A percentile compares a stretch with the other conserved stretches of the same genome.
Conservation (phyloP, 2,113 vertebrate species). For the Ictidomys tridecemlineatus region DNA sequence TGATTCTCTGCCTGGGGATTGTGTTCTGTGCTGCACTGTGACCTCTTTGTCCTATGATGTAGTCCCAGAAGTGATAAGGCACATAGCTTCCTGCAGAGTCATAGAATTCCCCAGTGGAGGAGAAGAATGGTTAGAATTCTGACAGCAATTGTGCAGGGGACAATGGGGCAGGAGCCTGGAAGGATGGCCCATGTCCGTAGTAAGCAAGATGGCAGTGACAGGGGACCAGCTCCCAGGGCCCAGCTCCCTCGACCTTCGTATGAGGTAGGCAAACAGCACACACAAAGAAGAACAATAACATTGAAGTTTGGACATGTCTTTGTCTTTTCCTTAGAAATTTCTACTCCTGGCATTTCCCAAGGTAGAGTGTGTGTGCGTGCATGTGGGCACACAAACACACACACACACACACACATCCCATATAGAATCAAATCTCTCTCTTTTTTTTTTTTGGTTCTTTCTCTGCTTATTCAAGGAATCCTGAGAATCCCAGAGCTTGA, state of each 20-base stretch:
- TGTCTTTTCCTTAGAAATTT: neutral
- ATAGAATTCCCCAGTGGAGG: conserved; percentile 84
- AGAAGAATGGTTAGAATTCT: conserved; percentile 83
- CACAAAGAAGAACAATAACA: neutral
- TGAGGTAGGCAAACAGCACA: neutral
- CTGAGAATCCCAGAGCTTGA: neutral
- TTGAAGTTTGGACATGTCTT: neutral
- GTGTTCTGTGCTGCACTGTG: conserved; percentile 81
- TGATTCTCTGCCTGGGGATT: conserved; percentile 72
- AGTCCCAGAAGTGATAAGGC: conserved; percentile 77
- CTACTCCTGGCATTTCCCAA: neutral
- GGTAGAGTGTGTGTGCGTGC: neutral
- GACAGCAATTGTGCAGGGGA: conserved; percentile 47
- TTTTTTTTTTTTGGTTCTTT: neutral
- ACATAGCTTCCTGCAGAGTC: conserved; percentile 87
- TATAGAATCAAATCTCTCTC: no score
- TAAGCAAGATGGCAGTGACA: neutral
- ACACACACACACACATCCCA: neutral
- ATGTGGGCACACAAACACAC: neutral
- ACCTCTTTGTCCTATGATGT: conserved; percentile 84
- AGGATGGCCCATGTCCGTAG: neutral
- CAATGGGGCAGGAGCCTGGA: conserved; percentile 30
- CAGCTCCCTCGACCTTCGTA: neutral
- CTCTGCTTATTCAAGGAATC: neutral
- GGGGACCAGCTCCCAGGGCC: neutral